phyloP scores from a whole-genome alignment of 2,113 vertebrate species.

The Heterotilapia buettikoferi region DNA sequence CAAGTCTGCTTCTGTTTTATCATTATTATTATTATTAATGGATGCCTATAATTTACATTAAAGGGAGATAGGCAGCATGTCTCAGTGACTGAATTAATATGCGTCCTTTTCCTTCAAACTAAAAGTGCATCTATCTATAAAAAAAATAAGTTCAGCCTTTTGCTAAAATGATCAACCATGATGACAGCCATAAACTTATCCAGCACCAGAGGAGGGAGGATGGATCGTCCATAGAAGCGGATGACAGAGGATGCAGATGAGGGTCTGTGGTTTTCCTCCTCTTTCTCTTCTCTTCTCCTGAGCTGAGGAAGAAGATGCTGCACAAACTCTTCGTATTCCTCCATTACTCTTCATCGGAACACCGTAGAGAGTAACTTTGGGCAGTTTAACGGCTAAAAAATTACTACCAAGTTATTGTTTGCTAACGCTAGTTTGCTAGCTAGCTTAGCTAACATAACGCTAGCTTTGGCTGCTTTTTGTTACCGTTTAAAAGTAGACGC shows the following conservation, averaged over 20 bases:
- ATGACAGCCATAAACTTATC: neutral
- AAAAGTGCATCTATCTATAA: neutral
- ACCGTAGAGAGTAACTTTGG: neutral
- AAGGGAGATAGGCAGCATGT: neutral
- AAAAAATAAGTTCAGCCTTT: neutral
- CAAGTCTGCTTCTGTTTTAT: neutral
- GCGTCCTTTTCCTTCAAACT: neutral
- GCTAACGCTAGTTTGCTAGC: neutral
- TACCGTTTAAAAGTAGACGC: neutral
- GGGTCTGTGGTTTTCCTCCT: neutral
- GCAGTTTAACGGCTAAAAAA: neutral
- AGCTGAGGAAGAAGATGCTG: constrained; percentile 17
- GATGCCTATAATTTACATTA: neutral
- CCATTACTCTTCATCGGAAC: constrained; percentile 48
- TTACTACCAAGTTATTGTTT: neutral
- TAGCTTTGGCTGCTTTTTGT: neutral
- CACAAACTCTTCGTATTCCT: constrained; percentile 68
- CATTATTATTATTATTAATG: neutral
- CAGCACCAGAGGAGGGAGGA: constrained; percentile 65
- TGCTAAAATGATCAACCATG: neutral
- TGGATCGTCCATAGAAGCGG: constrained; percentile 45
- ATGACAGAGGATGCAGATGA: constrained; percentile 45
- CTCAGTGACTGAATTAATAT: neutral
- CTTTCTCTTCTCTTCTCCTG: neutral
- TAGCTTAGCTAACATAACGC: neutral